Evolutionary conservation across 23 tunicate genomes (phyloP).

Genomic region (Pegea sp.): DNA sequence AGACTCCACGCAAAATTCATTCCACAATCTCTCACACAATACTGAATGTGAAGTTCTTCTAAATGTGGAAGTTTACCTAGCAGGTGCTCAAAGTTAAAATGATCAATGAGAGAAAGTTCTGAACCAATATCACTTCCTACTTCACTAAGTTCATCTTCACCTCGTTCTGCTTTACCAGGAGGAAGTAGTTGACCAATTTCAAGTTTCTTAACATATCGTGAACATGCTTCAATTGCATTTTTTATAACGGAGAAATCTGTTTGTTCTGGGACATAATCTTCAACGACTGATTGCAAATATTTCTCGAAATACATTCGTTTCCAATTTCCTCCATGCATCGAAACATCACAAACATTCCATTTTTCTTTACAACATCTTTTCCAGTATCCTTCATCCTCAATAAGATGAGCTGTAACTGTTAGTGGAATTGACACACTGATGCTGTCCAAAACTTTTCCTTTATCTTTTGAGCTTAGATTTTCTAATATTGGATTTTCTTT

Average conservation of each 20-base stretch:
- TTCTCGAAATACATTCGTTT: slow-evolving; percentile 86
- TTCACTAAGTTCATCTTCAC: slow-evolving; percentile 65
- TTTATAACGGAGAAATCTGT: slow-evolving; percentile 25
- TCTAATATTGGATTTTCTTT: slow-evolving; percentile 60
- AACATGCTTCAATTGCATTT: slow-evolving; percentile 41
- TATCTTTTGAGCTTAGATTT: slow-evolving; percentile 50
- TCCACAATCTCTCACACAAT: slow-evolving; percentile 77
- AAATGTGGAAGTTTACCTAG: slow-evolving; percentile 38
- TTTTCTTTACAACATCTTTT: slow-evolving; percentile 54
- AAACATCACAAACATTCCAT: slow-evolving; percentile 58
- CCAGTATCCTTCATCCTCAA: slow-evolving; percentile 88
- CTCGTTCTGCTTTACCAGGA: slow-evolving; percentile 35
- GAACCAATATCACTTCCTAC: slow-evolving; percentile 52
- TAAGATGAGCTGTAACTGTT: slow-evolving; percentile 38
- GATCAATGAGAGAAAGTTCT: slow-evolving; percentile 60
- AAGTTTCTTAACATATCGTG: slow-evolving; percentile 36
- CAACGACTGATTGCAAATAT: slow-evolving; percentile 46
- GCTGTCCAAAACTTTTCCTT: slow-evolving; percentile 44
- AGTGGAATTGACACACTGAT: slow-evolving; percentile 35
- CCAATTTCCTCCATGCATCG: slow-evolving; percentile 70
- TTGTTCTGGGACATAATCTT: slow-evolving; percentile 75
- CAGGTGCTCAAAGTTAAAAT: slow-evolving; percentile 48
- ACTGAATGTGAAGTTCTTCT: slow-evolving; percentile 44
- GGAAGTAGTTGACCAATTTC: slow-evolving; percentile 74
- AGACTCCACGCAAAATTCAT: slow-evolving; percentile 98